A percentile compares a stretch with the other conserved stretches of the same genome.
phyloP scores from a whole-genome alignment of 2,888 invertebrate genomes.

The Trimorus sp. region DNA sequence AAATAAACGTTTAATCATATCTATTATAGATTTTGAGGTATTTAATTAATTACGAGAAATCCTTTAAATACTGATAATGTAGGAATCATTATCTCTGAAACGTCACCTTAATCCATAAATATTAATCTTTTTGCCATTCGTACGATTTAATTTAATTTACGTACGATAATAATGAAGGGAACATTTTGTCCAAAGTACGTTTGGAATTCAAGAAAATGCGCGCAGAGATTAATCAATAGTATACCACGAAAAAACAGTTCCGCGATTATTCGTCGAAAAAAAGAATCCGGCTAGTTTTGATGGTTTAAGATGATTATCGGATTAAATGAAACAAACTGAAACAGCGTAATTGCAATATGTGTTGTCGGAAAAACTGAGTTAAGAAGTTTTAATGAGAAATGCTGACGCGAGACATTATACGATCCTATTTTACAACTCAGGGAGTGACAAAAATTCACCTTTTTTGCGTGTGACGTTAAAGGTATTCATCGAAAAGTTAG shows the following conservation, averaged over 20 bases:
- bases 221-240: background rate
- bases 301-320: slow-evolving; percentile 27
- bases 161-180: too few relatives aligned
- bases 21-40: too few relatives aligned
- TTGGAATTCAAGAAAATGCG: background rate
- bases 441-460: background rate
- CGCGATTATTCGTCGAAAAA: slow-evolving; percentile 4
- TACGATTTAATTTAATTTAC: too few relatives aligned
- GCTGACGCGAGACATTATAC: slow-evolving; percentile 20
- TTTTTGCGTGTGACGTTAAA: background rate
- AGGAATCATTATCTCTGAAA: too few relatives aligned
- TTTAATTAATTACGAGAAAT: too few relatives aligned
- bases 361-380: slow-evolving; percentile 36
- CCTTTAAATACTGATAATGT: too few relatives aligned
- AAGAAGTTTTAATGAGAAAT: slow-evolving; percentile 39
- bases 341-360: slow-evolving; percentile 36
- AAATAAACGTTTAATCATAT: too few relatives aligned
- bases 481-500: background rate
- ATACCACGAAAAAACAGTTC: background rate
- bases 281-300: background rate
- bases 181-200: too few relatives aligned
- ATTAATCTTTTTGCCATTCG: too few relatives aligned
- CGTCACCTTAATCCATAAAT: too few relatives aligned
- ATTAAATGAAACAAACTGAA: slow-evolving; percentile 37
- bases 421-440: background rate